Evolutionary conservation across 2,113 vertebrate species (phyloP).

Genomic region (Oryctolagus cuniculus): mOryCun1.1 NC_091441.1:1143001-1143500

Average conservation of each 20-base stretch:
- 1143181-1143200: not conserved
- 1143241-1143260: not conserved
- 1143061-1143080: conserved; percentile 37
- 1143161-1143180: rapidly evolving
- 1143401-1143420: not conserved
- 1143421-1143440: no score
- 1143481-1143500: not conserved
- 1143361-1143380: no score
- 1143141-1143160: not conserved
- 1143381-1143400: no score
- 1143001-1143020: not conserved
- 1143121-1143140: not conserved
- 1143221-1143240: not conserved
- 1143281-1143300: rapidly evolving
- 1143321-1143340: rapidly evolving
- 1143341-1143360: no score
- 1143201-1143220: not conserved
- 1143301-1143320: rapidly evolving
- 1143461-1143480: rapidly evolving
- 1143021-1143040: not conserved
- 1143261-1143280: rapidly evolving
- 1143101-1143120: not conserved
- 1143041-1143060: conserved; percentile 50
- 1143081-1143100: not conserved
- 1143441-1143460: no score